Base-by-base conservation (phyloP, 2,797 vertebrate genomes). In the Eulemur albifrons region DNA sequence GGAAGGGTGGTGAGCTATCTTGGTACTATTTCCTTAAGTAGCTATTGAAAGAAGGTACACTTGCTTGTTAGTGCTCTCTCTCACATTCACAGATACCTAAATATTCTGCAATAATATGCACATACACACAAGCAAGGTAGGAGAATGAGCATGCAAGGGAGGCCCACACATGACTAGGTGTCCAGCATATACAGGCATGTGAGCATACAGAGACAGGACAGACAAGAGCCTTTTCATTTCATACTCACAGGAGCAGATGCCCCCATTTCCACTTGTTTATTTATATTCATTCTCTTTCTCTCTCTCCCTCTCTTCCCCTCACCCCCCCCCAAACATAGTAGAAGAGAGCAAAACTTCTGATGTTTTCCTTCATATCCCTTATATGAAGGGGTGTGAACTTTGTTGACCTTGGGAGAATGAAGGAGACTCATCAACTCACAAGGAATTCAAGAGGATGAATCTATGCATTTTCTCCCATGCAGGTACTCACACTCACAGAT, bases 371-470 rank as follows among this genome's bases (percentile, higher is more conserved):
- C 15, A 63, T 63, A 45, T 73, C 57, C 12, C 27, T 90, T 77
- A 48, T 38, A n/a, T 77, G 75, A 89, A 95, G 57, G 30, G 4
- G 3, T 48, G 32, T 69, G 38, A 38, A 52, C 48, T 76, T 93
- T 21, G 38, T 57, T 91, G 73, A 81, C 50, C 50, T 94, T 59
- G 32, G 18, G 52, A 54, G 21, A 89, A 17, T 82, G 32, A 81
- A 84, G n/a, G 61, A 93, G 52, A 90, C 35, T 96, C 45, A n/a
- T 21, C 61, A 93, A 5, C 38, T 86, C 73, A 86, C 27, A 76
- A 76, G 21, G 67, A 43, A 86, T 70, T 95, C n/a, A 86, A 87
- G 81, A 89, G 79, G 32, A 81, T 88, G 15, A 67, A 69, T 69
- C 61, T 72, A 1, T 95, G 40, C n/a, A 52, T 59, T 59, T 35